Evolutionary conservation across 2,797 vertebrate species (phyloP).

Genomic region (Lepilemur septentrionalis): DNA sequence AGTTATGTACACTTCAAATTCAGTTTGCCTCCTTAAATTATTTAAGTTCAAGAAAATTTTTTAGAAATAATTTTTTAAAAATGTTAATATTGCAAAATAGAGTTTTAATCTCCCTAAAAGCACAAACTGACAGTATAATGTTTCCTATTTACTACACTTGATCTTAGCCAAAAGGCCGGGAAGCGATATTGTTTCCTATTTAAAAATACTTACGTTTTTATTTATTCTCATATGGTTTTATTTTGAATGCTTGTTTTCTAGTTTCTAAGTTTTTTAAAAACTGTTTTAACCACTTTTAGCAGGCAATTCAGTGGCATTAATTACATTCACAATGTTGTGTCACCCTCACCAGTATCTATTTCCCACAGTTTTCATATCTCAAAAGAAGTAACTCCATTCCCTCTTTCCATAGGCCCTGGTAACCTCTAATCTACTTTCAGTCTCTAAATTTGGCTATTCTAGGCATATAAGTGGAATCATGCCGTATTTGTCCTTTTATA

Average conservation of each 20-base stretch:
- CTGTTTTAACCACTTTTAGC: not conserved
- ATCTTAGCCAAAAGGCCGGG: no score
- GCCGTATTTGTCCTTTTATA: not conserved
- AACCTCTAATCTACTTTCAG: no score
- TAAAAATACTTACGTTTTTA: not conserved
- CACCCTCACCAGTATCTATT: no score
- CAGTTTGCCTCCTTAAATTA: conserved; percentile 20
- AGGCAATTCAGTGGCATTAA: no score
- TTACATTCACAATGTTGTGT: no score
- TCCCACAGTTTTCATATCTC: not conserved
- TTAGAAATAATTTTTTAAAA: not conserved
- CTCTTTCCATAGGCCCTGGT: not conserved
- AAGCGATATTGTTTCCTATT: not conserved
- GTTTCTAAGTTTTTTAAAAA: not conserved
- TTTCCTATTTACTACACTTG: not conserved
- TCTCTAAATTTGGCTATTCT: no score
- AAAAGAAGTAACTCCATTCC: not conserved
- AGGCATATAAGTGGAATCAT: no score
- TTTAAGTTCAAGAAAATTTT: conserved; percentile 5
- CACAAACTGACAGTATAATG: not conserved
- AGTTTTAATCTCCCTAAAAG: not conserved
- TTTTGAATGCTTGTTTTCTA: not conserved
- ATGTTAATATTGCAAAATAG: not conserved
- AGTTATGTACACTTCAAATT: not conserved
- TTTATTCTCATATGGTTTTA: not conserved